Base-by-base conservation (phyloP, 1,140 invertebrate species). In the Protaetia brevitarsis region DNA sequence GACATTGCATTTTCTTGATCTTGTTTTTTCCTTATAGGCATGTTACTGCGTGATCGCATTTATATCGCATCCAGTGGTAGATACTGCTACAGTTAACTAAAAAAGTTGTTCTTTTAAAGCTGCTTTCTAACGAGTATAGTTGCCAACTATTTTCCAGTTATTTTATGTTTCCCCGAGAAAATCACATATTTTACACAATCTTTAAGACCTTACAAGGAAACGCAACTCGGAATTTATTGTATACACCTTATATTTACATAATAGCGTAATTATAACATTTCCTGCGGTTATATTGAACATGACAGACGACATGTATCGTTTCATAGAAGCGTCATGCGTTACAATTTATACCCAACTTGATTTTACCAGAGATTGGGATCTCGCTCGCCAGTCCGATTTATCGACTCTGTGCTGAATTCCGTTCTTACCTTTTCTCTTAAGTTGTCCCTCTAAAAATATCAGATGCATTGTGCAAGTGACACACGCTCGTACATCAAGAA, bases 81-180 rank as follows among this genome's bases (percentile, higher is more conserved):
- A n/a, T n/a, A n/a, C n/a, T n/a, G n/a, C n/a, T n/a, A n/a, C n/a
- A n/a, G n/a, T n/a, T n/a, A n/a, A n/a, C n/a, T n/a, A n/a, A 51
- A 51, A 51, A 51, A 51, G 19, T 51, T 51, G 41, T 19, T 51
- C 41, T 51, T 51, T 51, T 51, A 51, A 51, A 23, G 41, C 41
- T 51, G 41, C 41, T 51, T 51, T 23, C 16, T 51, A 51, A 51
- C 41, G 41, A 51, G 41, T 7, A 51, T 51, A 51, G 16, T 51
- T 51, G 26, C 41, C 19, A 23, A 51, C 41, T 19, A 51, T 51
- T 51, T 23, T 51, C 26, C 41, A 51, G 19, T 8, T 51, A 19
- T 51, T 51, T 51, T 51, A 51, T 51, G 41, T 51, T 51, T 26
- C 41, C 26, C 6, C 6, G 41, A 51, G 41, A 51, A 51, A 51